phyloP scores from a whole-genome alignment of 2,797 vertebrate genomes.

The Chanos chanos region DNA sequence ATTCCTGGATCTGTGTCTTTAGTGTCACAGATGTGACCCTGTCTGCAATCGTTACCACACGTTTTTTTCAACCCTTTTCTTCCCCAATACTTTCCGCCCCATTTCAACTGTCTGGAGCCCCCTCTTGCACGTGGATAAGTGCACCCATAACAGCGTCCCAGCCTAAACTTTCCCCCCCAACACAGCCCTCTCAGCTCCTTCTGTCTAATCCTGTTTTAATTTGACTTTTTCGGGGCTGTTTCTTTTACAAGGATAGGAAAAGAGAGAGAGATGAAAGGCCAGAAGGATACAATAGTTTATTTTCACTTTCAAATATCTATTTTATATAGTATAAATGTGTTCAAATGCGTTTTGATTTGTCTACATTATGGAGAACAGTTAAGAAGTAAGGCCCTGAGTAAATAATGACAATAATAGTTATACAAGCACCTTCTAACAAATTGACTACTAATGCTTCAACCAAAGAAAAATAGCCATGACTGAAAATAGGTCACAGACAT shows the following conservation, averaged over 20 bases:
- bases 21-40: conserved; percentile 74
- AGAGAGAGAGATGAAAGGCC: too few species aligned
- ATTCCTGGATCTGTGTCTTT: conserved; percentile 58
- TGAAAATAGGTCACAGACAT: too few species aligned
- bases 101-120: conserved; percentile 70
- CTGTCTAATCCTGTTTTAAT: conserved; percentile 53
- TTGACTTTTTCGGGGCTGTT: conserved; percentile 27
- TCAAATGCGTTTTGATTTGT: too few species aligned
- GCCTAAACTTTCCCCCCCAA: conserved; percentile 9
- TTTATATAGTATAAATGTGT: too few species aligned
- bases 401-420: too few species aligned
- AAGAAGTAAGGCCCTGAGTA: too few species aligned
- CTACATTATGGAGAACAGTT: too few species aligned
- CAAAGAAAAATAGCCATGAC: too few species aligned
- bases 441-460: too few species aligned
- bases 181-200: conserved; percentile 12
- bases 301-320: too few species aligned
- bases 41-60: conserved; percentile 58
- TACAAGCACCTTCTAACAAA: too few species aligned
- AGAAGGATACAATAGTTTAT: too few species aligned
- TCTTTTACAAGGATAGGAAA: background rate
- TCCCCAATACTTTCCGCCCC: conserved; percentile 67
- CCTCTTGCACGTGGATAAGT: conserved; percentile 48
- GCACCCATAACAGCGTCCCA: conserved; percentile 17
- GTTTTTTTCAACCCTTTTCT: conserved; percentile 60